phyloP scores from a whole-genome alignment of 2,113 vertebrate species.

The Sceloporus undulatus region DNA sequence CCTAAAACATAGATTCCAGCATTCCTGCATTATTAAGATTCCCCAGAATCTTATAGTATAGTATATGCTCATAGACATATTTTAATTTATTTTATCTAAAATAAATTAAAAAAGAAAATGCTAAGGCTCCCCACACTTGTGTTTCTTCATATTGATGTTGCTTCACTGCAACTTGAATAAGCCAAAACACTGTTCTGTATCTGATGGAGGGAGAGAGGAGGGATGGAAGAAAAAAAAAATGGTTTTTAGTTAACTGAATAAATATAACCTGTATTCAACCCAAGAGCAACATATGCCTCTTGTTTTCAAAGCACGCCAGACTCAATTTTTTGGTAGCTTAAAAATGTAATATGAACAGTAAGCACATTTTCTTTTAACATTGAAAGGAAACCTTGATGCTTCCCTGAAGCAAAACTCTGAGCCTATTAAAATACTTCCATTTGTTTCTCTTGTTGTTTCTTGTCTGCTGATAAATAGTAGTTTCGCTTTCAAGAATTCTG shows the following conservation, averaged over 20 bases:
- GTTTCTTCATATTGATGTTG: not conserved
- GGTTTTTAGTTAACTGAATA: conserved; percentile 33
- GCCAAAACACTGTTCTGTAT: not conserved
- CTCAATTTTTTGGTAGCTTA: conserved; percentile 30
- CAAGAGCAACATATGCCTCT: conserved; percentile 20
- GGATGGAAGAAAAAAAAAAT: conserved; percentile 27
- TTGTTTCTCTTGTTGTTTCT: not conserved
- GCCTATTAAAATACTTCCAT: not conserved
- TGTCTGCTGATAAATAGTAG: not conserved
- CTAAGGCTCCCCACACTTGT: not conserved
- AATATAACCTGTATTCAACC: conserved; percentile 62
- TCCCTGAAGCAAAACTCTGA: not conserved
- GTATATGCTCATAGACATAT: not conserved
- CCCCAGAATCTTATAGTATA: no score
- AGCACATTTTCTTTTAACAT: not conserved
- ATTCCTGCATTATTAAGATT: not conserved
- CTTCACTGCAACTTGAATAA: conserved; percentile 26
- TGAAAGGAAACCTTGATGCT: conserved; percentile 23
- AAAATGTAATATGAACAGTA: conserved; percentile 21
- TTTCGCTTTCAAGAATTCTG: not conserved
- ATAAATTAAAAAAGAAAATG: not conserved
- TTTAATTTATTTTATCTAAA: not conserved
- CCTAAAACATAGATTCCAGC: not conserved
- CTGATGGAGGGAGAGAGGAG: not conserved
- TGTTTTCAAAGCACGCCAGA: conserved; percentile 22